phyloP scores from a whole-genome alignment of 1,140 invertebrate species.

The Potamilus streckersoni region DNA sequence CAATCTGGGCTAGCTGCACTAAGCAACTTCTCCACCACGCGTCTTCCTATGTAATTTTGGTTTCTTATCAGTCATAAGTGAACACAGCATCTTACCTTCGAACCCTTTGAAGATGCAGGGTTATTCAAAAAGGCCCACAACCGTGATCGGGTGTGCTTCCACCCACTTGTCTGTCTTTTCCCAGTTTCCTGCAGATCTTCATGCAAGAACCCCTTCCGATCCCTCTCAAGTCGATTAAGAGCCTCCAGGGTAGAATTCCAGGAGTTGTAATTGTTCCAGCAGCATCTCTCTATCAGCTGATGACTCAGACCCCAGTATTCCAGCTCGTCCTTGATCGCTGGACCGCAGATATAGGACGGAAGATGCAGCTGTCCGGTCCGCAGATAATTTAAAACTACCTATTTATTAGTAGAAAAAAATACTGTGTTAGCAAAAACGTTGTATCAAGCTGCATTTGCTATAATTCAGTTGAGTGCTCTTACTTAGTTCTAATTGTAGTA shows the following conservation, averaged over 20 bases:
- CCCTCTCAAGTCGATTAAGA: slow-evolving; percentile 37
- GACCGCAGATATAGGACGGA: slow-evolving; percentile 56
- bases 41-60: too few relatives aligned
- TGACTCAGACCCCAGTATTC: slow-evolving; percentile 50
- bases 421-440: too few relatives aligned
- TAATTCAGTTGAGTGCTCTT: too few relatives aligned
- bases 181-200: not conserved
- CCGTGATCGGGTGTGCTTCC: slow-evolving; percentile 14
- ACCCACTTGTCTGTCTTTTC: slow-evolving; percentile 10
- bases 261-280: slow-evolving; percentile 47
- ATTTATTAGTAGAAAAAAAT: not conserved
- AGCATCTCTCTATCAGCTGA: slow-evolving; percentile 48
- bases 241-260: slow-evolving; percentile 43
- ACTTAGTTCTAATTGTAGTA: too few relatives aligned
- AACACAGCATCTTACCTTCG: slow-evolving; percentile 8
- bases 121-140: slow-evolving; percentile 32
- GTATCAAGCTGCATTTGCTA: too few relatives aligned
- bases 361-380: slow-evolving; percentile 60
- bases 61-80: too few relatives aligned
- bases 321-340: slow-evolving; percentile 52
- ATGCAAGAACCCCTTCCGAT: slow-evolving; percentile 28
- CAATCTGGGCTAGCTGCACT: too few relatives aligned
- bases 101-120: slow-evolving; percentile 15
- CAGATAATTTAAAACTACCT: slow-evolving; percentile 54
- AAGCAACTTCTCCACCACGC: too few relatives aligned